Conservation (phyloP, 1,140 invertebrate species). For the Ceratina calcarata region DNA sequence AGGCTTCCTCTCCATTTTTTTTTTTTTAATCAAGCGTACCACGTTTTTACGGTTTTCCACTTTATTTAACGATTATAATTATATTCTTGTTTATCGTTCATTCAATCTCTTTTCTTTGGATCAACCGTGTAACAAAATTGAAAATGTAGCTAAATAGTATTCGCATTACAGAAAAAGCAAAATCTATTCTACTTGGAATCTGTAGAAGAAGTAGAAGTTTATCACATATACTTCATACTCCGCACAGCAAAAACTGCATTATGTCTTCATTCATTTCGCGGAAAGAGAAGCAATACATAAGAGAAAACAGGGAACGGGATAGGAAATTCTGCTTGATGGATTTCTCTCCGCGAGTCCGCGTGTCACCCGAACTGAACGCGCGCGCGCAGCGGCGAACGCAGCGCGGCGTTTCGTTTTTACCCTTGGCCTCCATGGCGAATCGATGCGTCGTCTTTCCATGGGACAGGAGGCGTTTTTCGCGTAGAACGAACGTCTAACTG, state of each 20-base stretch:
- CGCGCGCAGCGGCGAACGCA: not conserved
- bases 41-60: not conserved
- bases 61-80: no score
- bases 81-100: not conserved
- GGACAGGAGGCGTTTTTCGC: slow-evolving; percentile 38
- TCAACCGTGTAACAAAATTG: no score
- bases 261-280: slow-evolving; percentile 15
- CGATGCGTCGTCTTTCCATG: slow-evolving; percentile 51
- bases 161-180: not conserved
- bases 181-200: not conserved
- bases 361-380: slow-evolving; percentile 17
- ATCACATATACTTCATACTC: not conserved
- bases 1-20: not conserved
- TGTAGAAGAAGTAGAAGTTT: not conserved
- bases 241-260: not conserved
- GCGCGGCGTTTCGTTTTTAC: slow-evolving; percentile 37
- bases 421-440: slow-evolving; percentile 64
- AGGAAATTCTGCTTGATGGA: slow-evolving; percentile 25
- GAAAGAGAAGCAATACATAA: not conserved
- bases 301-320: not conserved
- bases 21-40: not conserved
- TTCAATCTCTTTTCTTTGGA: not conserved
- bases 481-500: slow-evolving; percentile 24
- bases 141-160: not conserved
- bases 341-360: not conserved